Conservation (phyloP, 2,113 vertebrate species). For the Ceyx cyanopectus region DNA sequence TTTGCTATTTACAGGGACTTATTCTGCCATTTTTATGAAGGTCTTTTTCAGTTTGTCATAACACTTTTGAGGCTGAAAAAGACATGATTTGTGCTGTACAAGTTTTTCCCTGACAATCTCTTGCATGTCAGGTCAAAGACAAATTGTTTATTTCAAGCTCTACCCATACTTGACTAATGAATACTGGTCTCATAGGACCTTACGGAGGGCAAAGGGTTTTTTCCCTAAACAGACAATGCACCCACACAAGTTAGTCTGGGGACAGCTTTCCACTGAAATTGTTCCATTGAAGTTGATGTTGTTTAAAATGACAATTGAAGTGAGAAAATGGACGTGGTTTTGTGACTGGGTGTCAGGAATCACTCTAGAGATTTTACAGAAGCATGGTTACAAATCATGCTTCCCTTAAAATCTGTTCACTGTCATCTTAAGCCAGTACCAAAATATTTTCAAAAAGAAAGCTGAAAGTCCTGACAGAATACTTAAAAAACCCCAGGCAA, state of each 20-base stretch:
- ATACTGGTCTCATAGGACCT: not conserved
- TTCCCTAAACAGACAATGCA: conserved; percentile 1
- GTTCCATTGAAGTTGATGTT: not conserved
- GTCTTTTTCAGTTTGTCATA: not conserved
- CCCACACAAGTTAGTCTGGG: not conserved
- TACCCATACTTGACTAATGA: not conserved
- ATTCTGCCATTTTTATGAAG: not conserved
- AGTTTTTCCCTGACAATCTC: not conserved
- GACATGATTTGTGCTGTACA: not conserved
- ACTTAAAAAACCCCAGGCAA: not conserved
- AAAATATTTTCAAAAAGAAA: not conserved
- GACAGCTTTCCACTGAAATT: not conserved
- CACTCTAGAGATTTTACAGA: not conserved
- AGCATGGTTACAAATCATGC: not conserved
- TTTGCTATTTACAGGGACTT: not conserved
- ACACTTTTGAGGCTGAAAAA: not conserved
- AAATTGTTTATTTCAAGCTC: conserved; percentile 1
- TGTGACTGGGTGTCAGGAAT: not conserved
- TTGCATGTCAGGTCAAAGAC: not conserved
- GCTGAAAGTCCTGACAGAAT: not conserved
- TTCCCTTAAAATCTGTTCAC: not conserved
- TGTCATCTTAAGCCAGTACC: not conserved
- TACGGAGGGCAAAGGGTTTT: not conserved
- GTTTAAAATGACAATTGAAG: not conserved
- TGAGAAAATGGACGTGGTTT: not conserved